Conservation (phyloP, 2,797 vertebrate genomes). For the Rhinella marina region DNA sequence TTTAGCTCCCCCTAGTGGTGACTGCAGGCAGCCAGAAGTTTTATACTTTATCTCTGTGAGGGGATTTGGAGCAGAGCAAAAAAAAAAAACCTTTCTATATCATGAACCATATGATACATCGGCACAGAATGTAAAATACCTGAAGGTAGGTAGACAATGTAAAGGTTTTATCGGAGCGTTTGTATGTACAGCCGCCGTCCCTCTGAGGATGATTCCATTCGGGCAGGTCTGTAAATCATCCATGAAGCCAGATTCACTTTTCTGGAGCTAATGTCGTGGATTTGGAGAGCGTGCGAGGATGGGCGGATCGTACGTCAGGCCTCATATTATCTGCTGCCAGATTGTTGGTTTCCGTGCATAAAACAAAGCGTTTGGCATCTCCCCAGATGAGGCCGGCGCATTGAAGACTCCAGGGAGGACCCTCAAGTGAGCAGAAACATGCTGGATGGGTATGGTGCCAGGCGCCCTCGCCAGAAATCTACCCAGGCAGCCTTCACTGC, state of each 20-base stretch:
- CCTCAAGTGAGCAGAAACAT: slow-evolving; percentile 4
- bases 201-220: neutral
- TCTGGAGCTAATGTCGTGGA: neutral
- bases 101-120: too few species aligned
- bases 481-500: neutral
- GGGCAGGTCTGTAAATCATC: neutral
- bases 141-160: too few species aligned
- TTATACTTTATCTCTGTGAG: too few species aligned
- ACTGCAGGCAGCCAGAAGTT: too few species aligned
- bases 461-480: neutral
- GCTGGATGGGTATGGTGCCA: neutral
- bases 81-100: too few species aligned
- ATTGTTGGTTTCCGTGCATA: neutral
- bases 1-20: too few species aligned
- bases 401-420: neutral
- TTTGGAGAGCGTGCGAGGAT: neutral
- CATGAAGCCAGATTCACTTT: neutral
- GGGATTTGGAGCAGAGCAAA: too few species aligned
- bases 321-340: neutral
- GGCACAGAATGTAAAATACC: too few species aligned
- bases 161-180: too few species aligned
- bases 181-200: too few species aligned
- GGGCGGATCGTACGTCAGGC: neutral
- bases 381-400: neutral
- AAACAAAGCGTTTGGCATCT: neutral